Conservation (phyloP, 2,888 invertebrate genomes). For the Pycnomerus fuliginosus region DNA sequence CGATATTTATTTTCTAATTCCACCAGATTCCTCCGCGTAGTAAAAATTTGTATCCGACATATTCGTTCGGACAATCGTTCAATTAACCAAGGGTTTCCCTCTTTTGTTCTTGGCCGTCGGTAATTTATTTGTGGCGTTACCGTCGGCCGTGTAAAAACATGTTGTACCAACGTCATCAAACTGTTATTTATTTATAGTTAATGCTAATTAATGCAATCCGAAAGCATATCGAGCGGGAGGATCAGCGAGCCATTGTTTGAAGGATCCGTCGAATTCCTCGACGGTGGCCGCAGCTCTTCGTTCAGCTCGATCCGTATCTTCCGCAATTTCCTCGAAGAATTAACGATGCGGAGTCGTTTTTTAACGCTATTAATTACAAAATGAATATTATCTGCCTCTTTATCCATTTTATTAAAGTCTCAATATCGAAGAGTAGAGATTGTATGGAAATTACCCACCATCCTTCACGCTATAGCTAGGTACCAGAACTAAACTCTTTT, state of each 20-base stretch:
- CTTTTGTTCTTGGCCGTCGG: constrained; percentile 20
- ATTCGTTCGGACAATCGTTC: constrained; percentile 15
- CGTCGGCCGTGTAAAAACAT: constrained; percentile 31
- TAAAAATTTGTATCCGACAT: constrained; percentile 32
- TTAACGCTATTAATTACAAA: constrained; percentile 34
- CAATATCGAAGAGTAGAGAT: constrained; percentile 21
- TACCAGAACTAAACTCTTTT: too few species aligned
- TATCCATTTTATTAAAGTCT: constrained; percentile 13
- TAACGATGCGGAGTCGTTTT: constrained; percentile 36
- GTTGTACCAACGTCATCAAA: constrained; percentile 34
- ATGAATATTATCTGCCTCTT: constrained; percentile 31
- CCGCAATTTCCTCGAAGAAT: constrained; percentile 35
- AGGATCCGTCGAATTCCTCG: constrained; percentile 49
- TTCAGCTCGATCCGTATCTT: constrained; percentile 35
- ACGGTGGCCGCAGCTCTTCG: constrained; percentile 15
- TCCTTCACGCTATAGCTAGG: too few species aligned
- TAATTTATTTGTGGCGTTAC: constrained; percentile 24
- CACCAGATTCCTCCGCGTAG: constrained; percentile 26
- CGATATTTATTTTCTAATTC: constrained; percentile 28
- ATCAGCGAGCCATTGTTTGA: constrained; percentile 45
- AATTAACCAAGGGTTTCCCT: constrained; percentile 16
- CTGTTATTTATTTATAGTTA: constrained; percentile 42
- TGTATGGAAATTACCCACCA: constrained; percentile 25
- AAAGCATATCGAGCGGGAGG: constrained; percentile 40
- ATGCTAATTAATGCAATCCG: constrained; percentile 46